Evolutionary conservation across 53 echinoderm and acorn worm species (phyloP).

Genomic region (Actinopyga echinites): DNA sequence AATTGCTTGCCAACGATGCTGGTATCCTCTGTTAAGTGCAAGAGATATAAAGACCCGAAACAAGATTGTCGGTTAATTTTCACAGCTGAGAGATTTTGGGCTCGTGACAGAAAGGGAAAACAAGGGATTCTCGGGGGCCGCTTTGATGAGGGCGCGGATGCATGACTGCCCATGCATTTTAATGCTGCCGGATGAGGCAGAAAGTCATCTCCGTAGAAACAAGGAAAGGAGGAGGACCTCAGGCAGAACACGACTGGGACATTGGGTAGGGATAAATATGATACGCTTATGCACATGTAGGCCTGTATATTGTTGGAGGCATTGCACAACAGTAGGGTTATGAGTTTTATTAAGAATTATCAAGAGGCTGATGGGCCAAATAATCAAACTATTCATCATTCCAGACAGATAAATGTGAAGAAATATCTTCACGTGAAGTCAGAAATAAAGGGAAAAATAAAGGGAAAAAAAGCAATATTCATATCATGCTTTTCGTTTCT

Average conservation of each 20-base stretch:
- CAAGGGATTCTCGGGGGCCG: slow-evolving; percentile 39
- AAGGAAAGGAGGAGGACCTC: slow-evolving; percentile 32
- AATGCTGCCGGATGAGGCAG: slow-evolving; percentile 15
- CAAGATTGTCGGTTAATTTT: slow-evolving; percentile 35
- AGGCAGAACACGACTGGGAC: slow-evolving; percentile 43
- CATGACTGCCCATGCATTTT: slow-evolving; percentile 36
- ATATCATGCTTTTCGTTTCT: too few species aligned
- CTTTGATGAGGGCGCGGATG: slow-evolving; percentile 27
- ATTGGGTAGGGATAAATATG: slow-evolving; percentile 36
- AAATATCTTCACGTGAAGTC: too few species aligned
- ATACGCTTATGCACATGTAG: slow-evolving; percentile 40
- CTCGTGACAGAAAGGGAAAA: slow-evolving; percentile 25
- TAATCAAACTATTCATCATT: slow-evolving; percentile 34
- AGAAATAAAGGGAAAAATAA: too few species aligned
- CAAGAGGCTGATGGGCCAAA: slow-evolving; percentile 29
- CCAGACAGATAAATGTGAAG: neutral
- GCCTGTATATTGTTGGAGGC: too few species aligned
- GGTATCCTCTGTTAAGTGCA: slow-evolving; percentile 24
- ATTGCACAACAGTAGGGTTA: neutral
- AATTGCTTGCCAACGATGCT: slow-evolving; percentile 14
- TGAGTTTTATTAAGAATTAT: slow-evolving; percentile 32
- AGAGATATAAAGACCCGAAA: slow-evolving; percentile 15
- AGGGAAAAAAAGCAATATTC: too few species aligned
- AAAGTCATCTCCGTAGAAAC: slow-evolving; percentile 34
- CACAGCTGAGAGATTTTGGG: slow-evolving; percentile 26